Base-by-base conservation (phyloP, 2,797 vertebrate genomes). In the Pitangus sulphuratus region DNA sequence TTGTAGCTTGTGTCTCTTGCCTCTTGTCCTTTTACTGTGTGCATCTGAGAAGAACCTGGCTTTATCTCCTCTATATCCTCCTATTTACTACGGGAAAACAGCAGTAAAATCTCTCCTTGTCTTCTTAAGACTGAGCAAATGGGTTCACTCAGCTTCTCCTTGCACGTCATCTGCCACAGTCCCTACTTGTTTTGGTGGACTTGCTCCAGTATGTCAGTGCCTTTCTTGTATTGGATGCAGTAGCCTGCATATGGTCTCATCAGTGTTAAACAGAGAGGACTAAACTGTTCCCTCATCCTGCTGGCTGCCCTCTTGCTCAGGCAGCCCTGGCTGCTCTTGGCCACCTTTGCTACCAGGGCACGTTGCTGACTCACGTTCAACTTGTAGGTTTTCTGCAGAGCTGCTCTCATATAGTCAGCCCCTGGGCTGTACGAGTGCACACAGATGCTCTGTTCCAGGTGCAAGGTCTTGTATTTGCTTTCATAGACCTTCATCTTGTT, bases 341-440 rank as follows among this genome's bases (percentile, higher is more conserved):
- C 25, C 3, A 1, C 42, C 28, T 81, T 71, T 79, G 45, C n/a
- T 88, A 47, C 60, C 71, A 24, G 58, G 58, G 11, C 40, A 5
- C 5, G 0, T 53, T 69, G 70, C 62, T 72, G 58, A 37, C 26
- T 85, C 33, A 7, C 3, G 33, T 89, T 79, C 30, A 18, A 2
- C 50, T 72, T 6, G 0, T 1, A 39, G 56, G 12, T 82, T 28
- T 93, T 81, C 31, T 51, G 53, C 37, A 81, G 18, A 89, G 53
- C 70, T 64, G 72, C 39, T 81, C 75, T 82, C 51, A 47, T 0
- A 6, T 5, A 33, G 31, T 19, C 35, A 22, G 56, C 24, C 15
- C 1, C 3, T 0, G 4, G 13, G 48, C 53, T 89, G 57, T 58
- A 1, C 16, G 3, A 3, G 10, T 77, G 42, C 13, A 18, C 0